Evolutionary conservation across 2,888 invertebrate species (phyloP).

Genomic region (Chaetogeoica ovagalla): DNA sequence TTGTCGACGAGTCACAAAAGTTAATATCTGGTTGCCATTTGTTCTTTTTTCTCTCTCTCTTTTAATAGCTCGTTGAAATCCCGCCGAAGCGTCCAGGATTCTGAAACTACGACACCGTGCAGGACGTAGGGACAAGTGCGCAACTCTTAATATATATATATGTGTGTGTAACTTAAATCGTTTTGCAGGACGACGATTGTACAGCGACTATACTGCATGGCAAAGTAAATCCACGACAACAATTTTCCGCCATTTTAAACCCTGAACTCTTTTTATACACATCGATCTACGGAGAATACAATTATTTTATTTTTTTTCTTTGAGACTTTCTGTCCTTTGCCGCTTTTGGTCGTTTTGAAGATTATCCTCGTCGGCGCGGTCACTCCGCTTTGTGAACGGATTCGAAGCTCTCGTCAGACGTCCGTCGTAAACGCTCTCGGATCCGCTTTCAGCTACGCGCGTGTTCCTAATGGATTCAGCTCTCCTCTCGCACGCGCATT

Average conservation of each 20-base stretch:
- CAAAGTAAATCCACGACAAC: constrained; percentile 30
- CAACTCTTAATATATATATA: too few species aligned
- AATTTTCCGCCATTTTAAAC: constrained; percentile 44
- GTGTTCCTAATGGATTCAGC: background rate
- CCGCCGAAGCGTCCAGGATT: too few species aligned
- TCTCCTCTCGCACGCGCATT: background rate
- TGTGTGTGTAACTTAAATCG: too few species aligned
- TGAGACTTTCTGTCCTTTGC: background rate
- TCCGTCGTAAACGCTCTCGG: constrained; percentile 18
- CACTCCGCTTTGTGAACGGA: constrained; percentile 48
- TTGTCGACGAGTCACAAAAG: too few species aligned
- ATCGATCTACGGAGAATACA: constrained; percentile 34
- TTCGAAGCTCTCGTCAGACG: constrained; percentile 48
- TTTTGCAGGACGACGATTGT: too few species aligned
- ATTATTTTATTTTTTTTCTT: constrained; percentile 40
- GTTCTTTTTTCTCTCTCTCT: too few species aligned
- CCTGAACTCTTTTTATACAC: constrained; percentile 37
- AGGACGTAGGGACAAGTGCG: too few species aligned
- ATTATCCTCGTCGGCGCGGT: constrained; percentile 36
- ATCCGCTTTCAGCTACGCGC: background rate
- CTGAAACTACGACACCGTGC: too few species aligned
- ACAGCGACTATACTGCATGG: background rate
- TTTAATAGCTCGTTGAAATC: too few species aligned
- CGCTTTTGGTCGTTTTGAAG: constrained; percentile 38
- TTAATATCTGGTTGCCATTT: too few species aligned